Evolutionary conservation across 2,797 vertebrate genomes (phyloP), one percentile per base, ranked within the genome.

Genomic region (Sebastes steindachneri): DNA sequence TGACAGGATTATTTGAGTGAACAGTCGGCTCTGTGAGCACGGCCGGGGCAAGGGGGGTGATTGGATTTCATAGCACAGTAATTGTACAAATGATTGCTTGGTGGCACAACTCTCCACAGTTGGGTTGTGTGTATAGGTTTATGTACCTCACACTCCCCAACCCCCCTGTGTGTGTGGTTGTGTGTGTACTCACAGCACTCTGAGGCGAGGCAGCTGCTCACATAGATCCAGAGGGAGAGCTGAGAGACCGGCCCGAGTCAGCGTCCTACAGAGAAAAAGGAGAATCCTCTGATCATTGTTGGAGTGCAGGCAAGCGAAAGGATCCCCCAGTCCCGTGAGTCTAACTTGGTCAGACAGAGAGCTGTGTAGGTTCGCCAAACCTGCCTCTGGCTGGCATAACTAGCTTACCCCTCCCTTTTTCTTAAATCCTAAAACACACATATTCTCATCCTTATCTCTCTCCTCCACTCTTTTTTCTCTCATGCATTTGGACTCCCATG

Each of bases 161-260:
- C 41, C 45, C 28, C 7, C 28, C 45, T 9, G 48, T 51, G 7
- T 63, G 7, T 65, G 57, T 45, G 68, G 31, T 9, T 77, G 60
- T 77, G 31, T 71, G 64, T 85, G 48, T 85, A 98, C 98, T 98
- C 92, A 99, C 98, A 99, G 95, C 80, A 98, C 93, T 91, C 95
- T 97, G 82, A 99, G 97, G 88, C 92, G 95, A 92, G 97, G 96
- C 85, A 99, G 95, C 94, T 98, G 97, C 88, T 98, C 97, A 90
- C 98, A 99, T 88, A 98, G 96, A 84, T 96, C 96, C 19, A 90
- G 88, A 73, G 98, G 98, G 77, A 99, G 97, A 73, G 94, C 92
- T 75, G 83, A 96, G 88, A 99, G 96, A 70, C 98, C 98, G 11
- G 97, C 97, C 1, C 95, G 88, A 70, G 97, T 99, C 95, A 99